Evolutionary conservation across 2,888 invertebrate genomes (phyloP).

Genomic region (Gandaritis pyraliata): DNA sequence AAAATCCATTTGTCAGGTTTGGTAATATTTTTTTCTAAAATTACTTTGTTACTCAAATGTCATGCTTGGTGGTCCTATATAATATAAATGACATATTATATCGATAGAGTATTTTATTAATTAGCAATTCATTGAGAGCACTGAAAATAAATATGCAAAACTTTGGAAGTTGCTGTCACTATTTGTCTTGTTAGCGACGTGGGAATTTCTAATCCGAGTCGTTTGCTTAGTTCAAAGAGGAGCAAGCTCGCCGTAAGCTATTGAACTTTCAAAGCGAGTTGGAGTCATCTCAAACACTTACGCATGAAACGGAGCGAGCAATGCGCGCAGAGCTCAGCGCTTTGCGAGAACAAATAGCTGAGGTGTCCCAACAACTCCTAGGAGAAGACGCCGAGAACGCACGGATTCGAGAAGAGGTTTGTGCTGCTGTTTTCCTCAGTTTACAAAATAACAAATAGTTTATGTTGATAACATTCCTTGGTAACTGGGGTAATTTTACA

Average conservation of each 20-base stretch:
- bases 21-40: too few species aligned
- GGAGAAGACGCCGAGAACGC: slow-evolving; percentile 54
- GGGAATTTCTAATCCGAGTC: background rate
- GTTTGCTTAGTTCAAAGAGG: slow-evolving; percentile 66
- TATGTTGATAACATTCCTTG: too few species aligned
- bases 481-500: too few species aligned
- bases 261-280: slow-evolving; percentile 53
- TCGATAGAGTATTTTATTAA: too few species aligned
- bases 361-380: slow-evolving; percentile 59
- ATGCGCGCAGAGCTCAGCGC: slow-evolving; percentile 64
- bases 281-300: slow-evolving; percentile 59
- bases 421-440: background rate
- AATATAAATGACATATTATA: too few species aligned
- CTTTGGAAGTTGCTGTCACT: background rate
- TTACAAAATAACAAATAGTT: too few species aligned
- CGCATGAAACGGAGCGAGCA: slow-evolving; percentile 65
- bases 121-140: too few species aligned
- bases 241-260: slow-evolving; percentile 62
- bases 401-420: slow-evolving; percentile 57
- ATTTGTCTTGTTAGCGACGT: background rate
- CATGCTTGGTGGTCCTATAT: too few species aligned
- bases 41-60: too few species aligned
- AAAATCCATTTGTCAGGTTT: too few species aligned
- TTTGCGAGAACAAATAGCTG: slow-evolving; percentile 60
- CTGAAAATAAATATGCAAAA: too few species aligned